Base-by-base conservation (phyloP, 2,113 vertebrate genomes). In the Oreochromis spilurus region DNA sequence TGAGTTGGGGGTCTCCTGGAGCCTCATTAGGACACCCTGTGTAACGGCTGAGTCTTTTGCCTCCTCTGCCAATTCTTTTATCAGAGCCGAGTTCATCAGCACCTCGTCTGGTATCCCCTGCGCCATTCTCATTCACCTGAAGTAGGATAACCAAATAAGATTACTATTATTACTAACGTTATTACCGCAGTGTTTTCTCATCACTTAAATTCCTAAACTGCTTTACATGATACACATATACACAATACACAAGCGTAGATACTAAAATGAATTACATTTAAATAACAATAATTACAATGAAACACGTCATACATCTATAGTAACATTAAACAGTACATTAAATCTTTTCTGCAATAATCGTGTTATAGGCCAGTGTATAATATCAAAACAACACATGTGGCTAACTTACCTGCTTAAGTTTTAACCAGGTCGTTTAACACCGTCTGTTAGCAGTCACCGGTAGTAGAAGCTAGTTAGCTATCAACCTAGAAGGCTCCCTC, bases 21-120 rank as follows among this genome's bases (percentile, higher is more conserved):
- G 97, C 86, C 98, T 96, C 96, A 99, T 97, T 34, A 99, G 65
- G 19, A 97, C 94, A 0, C 98, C 98, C 5, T 96, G 95, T 10
- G 97, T 94, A 19, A 98, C 92, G 2, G 98, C 98, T 6, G 94
- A 67, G 86, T 99, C 98, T 94, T 97, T 97, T 0, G 98, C 98
- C 26, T 95, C 91, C 13, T 81, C 79, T 0, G 94, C 96, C 14
- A 98, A 85, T 7, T 96, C 89, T 84, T 88, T 88, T 4, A 99
- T 72, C 77, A 97, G 93, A 2, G 87, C 17, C 24, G 89, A 21
- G 81, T 98, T 87, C 38, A 84, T 93, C 90, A 98, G 85, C 54
- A 97, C 48, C n/a, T 96, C 96, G 0, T 92, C 94, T 91, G 84
- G 93, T 53, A 93, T 89, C 3, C 65, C 57, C 17, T 83, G 50